These are phyloP conservation scores for Volucella inflata DNA, from an alignment of 2,888 invertebrate species.

Conservation along the genomic window DNA sequence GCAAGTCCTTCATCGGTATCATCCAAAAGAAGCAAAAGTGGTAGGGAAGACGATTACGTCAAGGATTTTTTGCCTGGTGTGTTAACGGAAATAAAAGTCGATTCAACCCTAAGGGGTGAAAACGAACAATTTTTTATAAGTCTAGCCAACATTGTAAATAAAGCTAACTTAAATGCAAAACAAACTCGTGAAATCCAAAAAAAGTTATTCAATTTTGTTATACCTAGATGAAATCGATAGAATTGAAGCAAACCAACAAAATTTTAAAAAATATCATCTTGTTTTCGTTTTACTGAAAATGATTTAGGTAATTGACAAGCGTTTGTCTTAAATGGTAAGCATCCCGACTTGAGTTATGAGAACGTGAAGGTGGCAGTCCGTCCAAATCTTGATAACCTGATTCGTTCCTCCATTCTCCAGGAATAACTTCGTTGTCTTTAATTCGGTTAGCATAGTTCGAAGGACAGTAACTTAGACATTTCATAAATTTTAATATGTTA, in stretches of 20 bases:
- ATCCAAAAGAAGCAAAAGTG: background rate
- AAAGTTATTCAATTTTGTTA: too few relatives aligned
- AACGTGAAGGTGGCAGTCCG: background rate
- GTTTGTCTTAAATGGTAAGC: slow-evolving; percentile 1
- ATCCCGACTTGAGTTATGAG: background rate
- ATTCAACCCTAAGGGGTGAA: background rate
- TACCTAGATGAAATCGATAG: too few relatives aligned
- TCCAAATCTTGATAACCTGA: background rate
- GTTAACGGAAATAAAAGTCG: too few relatives aligned
- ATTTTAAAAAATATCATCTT: background rate
- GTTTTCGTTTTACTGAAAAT: background rate
- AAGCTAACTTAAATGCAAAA: background rate
- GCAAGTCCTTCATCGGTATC: background rate
- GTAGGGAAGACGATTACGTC: too few relatives aligned
- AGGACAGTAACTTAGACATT: too few relatives aligned
- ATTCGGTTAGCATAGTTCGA: background rate
- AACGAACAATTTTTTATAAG: background rate
- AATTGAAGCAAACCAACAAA: background rate
- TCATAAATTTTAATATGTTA: too few relatives aligned
- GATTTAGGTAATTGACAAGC: background rate
- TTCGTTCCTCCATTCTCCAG: background rate
- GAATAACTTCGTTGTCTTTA: background rate
- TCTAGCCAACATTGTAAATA: background rate
- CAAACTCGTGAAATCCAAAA: background rate
- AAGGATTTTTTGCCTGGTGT: too few relatives aligned